These are phyloP conservation scores for Drosophila bocqueti DNA, from an alignment of 1,140 invertebrate species.

Conservation along the genomic window DNA sequence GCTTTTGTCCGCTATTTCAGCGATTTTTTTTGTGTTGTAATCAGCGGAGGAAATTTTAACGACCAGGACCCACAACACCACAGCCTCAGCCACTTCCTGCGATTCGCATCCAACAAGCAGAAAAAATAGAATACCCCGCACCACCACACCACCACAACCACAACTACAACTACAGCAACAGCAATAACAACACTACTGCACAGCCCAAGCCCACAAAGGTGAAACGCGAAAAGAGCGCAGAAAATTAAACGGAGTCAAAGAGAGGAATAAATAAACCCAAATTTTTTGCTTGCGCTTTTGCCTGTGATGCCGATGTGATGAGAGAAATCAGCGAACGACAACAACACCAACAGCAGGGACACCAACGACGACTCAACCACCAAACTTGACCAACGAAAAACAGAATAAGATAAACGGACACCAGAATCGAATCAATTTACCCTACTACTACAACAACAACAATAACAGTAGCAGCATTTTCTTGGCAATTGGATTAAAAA, in stretches of 20 bases:
- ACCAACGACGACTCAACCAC: constrained; percentile 49
- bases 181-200: constrained; percentile 32
- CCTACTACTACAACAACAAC: constrained; percentile 35
- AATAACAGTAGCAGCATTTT: constrained; percentile 52
- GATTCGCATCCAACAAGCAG: constrained; percentile 41
- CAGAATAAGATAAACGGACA: constrained; percentile 12
- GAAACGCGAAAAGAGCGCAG: constrained; percentile 55
- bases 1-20: constrained; percentile 86
- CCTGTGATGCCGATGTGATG: constrained; percentile 64
- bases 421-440: constrained; percentile 44
- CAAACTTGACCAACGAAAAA: constrained; percentile 38
- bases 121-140: constrained; percentile 60
- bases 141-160: constrained; percentile 26
- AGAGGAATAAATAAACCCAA: constrained; percentile 49
- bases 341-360: constrained; percentile 33
- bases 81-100: constrained; percentile 49
- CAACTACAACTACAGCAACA: constrained; percentile 23
- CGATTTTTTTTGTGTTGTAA: constrained; percentile 84
- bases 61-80: constrained; percentile 59
- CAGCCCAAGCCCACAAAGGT: constrained; percentile 57
- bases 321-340: constrained; percentile 56
- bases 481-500: constrained; percentile 70
- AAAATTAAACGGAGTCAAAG: constrained; percentile 31
- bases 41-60: constrained; percentile 78
- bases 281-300: constrained; percentile 42